Evolutionary conservation across 2,113 vertebrate genomes (phyloP), one percentile per base, ranked within the genome.

Genomic region (Nothocercus nigrocapillus): DNA sequence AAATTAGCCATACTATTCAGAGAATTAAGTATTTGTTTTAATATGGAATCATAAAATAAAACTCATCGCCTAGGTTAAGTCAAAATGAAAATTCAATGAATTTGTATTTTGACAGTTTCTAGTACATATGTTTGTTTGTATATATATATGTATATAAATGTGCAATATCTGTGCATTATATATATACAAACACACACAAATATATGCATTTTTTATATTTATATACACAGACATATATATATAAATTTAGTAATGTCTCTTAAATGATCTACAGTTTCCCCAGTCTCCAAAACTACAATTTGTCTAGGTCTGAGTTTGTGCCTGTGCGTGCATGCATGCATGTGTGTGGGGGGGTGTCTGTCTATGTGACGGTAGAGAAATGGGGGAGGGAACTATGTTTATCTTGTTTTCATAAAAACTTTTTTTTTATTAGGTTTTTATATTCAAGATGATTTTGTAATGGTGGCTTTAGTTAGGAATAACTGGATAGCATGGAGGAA

Each of bases 11-110:
- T 36, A 47, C 8, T 61, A 42, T 73, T 92, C 73, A 68, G 15
- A 54, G 30, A 93, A 64, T 4, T 66, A 61, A 82, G 82, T 79
- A 79, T 94, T 95, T 95, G 82, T 88, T 96, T 95, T 68, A 54
- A 90, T 93, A 82, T 45, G 58, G 11, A 90, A 72, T 84, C n/a
- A 64, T 86, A 88, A 85, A 94, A 73, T 80, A 83, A 84, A 88
- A 93, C 82, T 92, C 5, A 49, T 76, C 49, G 27, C 69, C 79
- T 40, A 62, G 11, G 18, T 66, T 40, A 86, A 78, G 27, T 79
- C 11, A 54, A 87, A 94, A 92, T 69, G n/a, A 85, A 95, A 73
- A 54, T 28, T 54, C 25, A 54, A 94, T 94, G 25, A 40, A 17
- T 64, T 84, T 92, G 38, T 86, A 22, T n/a, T 96, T 92, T 81